Percentiles rank a stretch among this genome's conserved stretches.
These are phyloP conservation scores for Ataeniobius toweri DNA, from an alignment of 2,797 vertebrate genomes.

Conservation along the genomic window DNA sequence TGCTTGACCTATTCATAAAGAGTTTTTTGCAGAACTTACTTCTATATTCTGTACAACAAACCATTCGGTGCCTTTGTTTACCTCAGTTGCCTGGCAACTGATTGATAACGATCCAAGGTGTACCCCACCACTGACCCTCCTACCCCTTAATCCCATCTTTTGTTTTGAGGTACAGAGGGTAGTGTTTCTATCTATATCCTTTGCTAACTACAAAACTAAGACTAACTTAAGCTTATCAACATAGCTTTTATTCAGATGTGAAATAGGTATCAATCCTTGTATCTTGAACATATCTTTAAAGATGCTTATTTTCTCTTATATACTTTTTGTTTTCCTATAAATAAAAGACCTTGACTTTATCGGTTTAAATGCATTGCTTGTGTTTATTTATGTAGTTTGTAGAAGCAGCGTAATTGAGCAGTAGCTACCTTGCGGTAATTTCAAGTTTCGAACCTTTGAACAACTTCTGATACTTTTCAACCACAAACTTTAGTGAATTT, in stretches of 20 bases:
- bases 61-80: neutral
- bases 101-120: neutral
- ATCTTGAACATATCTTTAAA: neutral
- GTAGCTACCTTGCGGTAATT: neutral
- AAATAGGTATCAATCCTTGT: neutral
- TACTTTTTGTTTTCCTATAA: neutral
- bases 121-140: too few species aligned
- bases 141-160: neutral
- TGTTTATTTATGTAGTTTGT: neutral
- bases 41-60: neutral
- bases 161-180: neutral
- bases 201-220: neutral
- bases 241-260: neutral
- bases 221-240: neutral
- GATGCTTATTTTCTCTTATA: neutral
- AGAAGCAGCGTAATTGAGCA: slow-evolving; percentile 19
- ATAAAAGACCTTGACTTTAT: neutral
- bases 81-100: neutral
- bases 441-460: neutral
- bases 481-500: too few species aligned
- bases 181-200: neutral
- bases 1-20: too few species aligned
- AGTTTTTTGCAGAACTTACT: neutral
- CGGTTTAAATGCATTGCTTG: neutral
- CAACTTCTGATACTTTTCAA: neutral